phyloP scores from a whole-genome alignment of 2,113 vertebrate genomes.

The Burhinus oedicnemus region DNA sequence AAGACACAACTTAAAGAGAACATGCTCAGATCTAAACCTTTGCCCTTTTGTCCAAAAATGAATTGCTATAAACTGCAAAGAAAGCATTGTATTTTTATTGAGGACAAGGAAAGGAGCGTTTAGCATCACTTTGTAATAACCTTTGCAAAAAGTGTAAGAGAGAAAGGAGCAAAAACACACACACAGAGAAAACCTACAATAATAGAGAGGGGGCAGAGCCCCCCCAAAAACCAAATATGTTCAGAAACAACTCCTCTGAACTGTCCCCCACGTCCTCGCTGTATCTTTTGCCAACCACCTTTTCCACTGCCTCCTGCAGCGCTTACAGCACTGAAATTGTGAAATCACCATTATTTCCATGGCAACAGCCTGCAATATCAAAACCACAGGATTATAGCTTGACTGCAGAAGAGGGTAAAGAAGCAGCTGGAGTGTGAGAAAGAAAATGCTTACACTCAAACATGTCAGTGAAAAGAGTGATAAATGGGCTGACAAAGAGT shows the following conservation, averaged over 20 bases:
- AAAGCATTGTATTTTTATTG: not conserved
- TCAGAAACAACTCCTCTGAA: not conserved
- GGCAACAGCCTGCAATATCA: conserved; percentile 65
- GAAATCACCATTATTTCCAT: conserved; percentile 72
- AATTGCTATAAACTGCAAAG: not conserved
- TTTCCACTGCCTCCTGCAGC: conserved; percentile 20
- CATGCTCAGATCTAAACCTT: not conserved
- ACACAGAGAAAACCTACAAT: not conserved
- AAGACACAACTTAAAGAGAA: not conserved
- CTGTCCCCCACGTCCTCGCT: not conserved
- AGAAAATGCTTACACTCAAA: conserved; percentile 53
- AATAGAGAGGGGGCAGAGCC: not conserved
- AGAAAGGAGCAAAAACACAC: not conserved
- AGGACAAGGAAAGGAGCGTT: not conserved
- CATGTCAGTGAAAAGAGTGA: conserved; percentile 11
- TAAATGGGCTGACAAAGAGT: conserved; percentile 28
- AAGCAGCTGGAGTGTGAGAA: conserved; percentile 46
- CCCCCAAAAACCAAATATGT: not conserved
- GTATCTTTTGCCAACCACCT: conserved; percentile 2
- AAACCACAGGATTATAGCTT: conserved; percentile 60
- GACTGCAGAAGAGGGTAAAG: conserved; percentile 52
- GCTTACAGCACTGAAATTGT: conserved; percentile 45
- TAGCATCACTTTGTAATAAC: not conserved
- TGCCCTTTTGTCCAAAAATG: not conserved
- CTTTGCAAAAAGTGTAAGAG: not conserved